Evolutionary conservation across 2,888 invertebrate species (phyloP).

Genomic region (Athrips mouffetella): DNA sequence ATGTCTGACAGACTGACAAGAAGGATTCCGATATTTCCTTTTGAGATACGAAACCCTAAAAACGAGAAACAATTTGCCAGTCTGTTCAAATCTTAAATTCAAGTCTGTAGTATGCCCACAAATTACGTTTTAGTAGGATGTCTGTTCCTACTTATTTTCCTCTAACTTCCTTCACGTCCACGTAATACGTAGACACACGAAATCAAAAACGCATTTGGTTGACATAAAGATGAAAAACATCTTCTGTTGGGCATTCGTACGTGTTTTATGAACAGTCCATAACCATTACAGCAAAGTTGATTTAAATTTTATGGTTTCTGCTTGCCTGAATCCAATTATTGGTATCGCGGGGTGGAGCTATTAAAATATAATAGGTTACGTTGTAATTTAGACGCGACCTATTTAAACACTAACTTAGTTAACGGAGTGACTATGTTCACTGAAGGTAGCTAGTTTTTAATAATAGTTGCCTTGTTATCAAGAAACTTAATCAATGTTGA

Average conservation of each 20-base stretch:
- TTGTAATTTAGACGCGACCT: constrained; percentile 50
- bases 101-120: no score
- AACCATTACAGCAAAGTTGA: constrained; percentile 76
- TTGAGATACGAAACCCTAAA: no score
- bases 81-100: no score
- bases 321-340: constrained; percentile 75
- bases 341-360: constrained; percentile 69
- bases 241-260: constrained; percentile 50
- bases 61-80: no score
- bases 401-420: constrained; percentile 8
- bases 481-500: no score
- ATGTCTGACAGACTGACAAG: no score
- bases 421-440: no score
- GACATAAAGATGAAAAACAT: constrained; percentile 45
- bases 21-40: no score
- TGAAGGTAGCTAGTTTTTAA: no score
- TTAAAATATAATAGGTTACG: constrained; percentile 69
- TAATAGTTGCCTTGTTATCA: no score
- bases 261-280: constrained; percentile 66
- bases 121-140: no score
- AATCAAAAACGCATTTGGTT: constrained; percentile 13
- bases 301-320: constrained; percentile 77
- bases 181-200: constrained; percentile 2
- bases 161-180: neutral
- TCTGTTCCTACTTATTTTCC: neutral